Percentiles rank a stretch among this genome's conserved stretches.
Conservation (phyloP, 2,113 vertebrate species). For the Platysternon megacephalum region DNA sequence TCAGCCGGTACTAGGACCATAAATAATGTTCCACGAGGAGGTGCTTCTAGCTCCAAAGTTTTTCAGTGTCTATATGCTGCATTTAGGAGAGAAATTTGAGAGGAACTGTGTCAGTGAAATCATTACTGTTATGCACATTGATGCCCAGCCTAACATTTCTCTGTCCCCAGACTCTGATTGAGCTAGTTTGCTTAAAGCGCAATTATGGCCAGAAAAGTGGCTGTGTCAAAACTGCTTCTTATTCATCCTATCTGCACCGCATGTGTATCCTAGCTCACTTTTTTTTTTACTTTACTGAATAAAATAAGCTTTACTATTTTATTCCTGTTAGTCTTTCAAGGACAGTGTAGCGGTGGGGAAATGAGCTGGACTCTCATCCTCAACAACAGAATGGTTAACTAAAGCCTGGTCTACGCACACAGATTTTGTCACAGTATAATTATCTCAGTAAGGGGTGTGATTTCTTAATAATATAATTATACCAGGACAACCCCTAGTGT, state of each 20-base stretch:
- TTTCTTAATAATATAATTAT: background rate
- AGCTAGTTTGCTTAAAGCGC: background rate
- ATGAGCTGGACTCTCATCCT: background rate
- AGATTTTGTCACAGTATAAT: background rate
- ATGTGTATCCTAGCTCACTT: background rate
- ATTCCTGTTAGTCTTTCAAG: background rate
- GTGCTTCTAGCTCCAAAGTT: background rate
- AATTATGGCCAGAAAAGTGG: background rate
- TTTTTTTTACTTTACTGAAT: background rate
- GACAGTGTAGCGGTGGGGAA: background rate
- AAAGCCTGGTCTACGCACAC: background rate
- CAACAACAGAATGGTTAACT: background rate
- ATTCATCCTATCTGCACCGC: background rate
- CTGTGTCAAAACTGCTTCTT: background rate
- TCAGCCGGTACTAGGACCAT: background rate
- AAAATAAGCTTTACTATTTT: background rate
- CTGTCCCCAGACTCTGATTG: background rate
- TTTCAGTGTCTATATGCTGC: background rate
- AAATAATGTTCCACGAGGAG: background rate
- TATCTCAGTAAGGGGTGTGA: background rate
- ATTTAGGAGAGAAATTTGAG: background rate
- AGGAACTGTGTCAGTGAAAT: background rate
- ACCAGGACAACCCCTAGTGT: background rate
- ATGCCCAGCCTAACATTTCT: background rate
- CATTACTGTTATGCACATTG: background rate